Conservation (phyloP, 2,797 vertebrate genomes). For the Margarornis squamiger region DNA sequence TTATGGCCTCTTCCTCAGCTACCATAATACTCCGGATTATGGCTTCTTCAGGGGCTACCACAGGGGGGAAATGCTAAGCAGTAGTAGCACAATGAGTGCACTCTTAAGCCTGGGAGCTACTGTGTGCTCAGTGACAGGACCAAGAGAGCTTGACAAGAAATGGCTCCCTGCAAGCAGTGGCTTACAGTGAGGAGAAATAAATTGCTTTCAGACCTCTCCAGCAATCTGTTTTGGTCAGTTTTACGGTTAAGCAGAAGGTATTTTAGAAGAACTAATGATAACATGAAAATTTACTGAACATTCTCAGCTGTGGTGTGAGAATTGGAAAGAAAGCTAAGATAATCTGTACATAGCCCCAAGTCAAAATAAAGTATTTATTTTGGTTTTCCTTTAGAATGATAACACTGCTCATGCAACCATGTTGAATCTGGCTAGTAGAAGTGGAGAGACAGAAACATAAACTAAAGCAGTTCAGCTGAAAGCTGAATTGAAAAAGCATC, state of each 20-base stretch:
- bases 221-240: background rate
- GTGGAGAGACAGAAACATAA: background rate
- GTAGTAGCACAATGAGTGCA: rapidly evolving
- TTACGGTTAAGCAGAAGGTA: background rate
- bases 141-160: background rate
- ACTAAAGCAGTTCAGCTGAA: background rate
- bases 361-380: constrained; percentile 16
- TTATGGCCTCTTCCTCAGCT: background rate
- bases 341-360: background rate
- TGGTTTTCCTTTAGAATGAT: background rate
- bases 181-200: background rate
- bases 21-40: background rate
- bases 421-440: background rate
- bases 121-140: background rate
- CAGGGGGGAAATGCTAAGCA: background rate
- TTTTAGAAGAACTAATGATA: background rate
- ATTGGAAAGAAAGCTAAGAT: background rate
- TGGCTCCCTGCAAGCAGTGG: background rate
- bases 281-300: background rate
- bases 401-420: background rate
- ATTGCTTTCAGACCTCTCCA: background rate
- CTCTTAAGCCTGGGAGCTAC: background rate
- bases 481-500: background rate
- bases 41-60: background rate
- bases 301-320: background rate